Conservation (phyloP, 2,797 vertebrate species). For the Rhadinocentrus ornatus region DNA sequence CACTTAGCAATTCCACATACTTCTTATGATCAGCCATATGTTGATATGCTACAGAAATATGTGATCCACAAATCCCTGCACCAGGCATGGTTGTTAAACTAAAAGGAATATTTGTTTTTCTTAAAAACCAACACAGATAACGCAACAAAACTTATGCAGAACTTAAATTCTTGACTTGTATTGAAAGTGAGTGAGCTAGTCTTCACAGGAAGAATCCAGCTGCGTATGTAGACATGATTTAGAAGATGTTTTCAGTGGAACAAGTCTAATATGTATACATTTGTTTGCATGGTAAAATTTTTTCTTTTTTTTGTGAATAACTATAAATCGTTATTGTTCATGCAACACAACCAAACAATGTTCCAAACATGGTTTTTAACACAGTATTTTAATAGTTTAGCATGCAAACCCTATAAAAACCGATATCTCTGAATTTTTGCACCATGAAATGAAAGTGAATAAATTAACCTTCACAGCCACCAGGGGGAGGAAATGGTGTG, state of each 20-base stretch:
- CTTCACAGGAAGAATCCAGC: neutral
- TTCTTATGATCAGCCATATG: neutral
- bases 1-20: neutral
- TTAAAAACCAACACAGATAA: no score
- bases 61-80: no score
- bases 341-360: neutral
- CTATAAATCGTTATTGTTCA: neutral
- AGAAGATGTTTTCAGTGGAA: no score
- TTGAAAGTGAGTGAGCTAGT: neutral
- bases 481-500: constrained; percentile 48
- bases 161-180: no score
- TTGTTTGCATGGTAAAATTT: neutral
- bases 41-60: neutral
- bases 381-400: neutral
- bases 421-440: neutral
- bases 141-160: neutral
- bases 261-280: neutral
- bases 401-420: neutral
- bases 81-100: neutral
- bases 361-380: neutral
- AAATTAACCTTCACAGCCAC: constrained; percentile 30
- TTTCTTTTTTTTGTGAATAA: neutral
- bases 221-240: no score
- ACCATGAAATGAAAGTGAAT: neutral
- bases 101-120: neutral